These are phyloP conservation scores for Eubasilissa regina DNA, from an alignment of 1,140 invertebrate species.

Conservation along the genomic window DNA sequence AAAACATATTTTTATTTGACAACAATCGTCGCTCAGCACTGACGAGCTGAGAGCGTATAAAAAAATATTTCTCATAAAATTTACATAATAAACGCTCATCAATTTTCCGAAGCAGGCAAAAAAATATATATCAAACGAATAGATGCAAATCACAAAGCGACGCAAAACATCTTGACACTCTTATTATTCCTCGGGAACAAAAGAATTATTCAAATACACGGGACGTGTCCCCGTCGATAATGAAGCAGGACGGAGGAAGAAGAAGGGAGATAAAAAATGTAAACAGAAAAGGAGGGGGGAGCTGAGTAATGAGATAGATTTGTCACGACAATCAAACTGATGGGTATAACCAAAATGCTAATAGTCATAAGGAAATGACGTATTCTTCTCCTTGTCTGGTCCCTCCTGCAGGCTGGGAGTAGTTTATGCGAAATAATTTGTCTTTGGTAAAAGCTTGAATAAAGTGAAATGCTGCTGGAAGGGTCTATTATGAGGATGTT, in stretches of 20 bases:
- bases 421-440: constrained; percentile 42
- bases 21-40: too few species aligned
- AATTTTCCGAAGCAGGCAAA: neutral
- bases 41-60: neutral
- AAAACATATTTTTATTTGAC: too few species aligned
- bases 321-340: constrained; percentile 51
- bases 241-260: constrained; percentile 24
- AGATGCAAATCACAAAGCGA: constrained; percentile 31
- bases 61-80: constrained; percentile 1
- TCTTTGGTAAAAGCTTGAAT: constrained; percentile 36
- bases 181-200: constrained; percentile 44
- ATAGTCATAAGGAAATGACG: constrained; percentile 42
- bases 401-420: constrained; percentile 6
- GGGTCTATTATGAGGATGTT: neutral
- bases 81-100: constrained; percentile 22
- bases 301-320: constrained; percentile 49
- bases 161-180: constrained; percentile 29
- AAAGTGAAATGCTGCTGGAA: constrained; percentile 9
- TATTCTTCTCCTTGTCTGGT: constrained; percentile 26
- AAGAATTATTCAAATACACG: constrained; percentile 47
- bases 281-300: constrained; percentile 21
- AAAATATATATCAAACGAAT: neutral
- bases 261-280: constrained; percentile 39
- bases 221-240: constrained; percentile 43
- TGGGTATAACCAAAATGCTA: constrained; percentile 40